Base-by-base conservation (phyloP, 2,113 vertebrate species). In the Neolamprologus cancellatus region DNA sequence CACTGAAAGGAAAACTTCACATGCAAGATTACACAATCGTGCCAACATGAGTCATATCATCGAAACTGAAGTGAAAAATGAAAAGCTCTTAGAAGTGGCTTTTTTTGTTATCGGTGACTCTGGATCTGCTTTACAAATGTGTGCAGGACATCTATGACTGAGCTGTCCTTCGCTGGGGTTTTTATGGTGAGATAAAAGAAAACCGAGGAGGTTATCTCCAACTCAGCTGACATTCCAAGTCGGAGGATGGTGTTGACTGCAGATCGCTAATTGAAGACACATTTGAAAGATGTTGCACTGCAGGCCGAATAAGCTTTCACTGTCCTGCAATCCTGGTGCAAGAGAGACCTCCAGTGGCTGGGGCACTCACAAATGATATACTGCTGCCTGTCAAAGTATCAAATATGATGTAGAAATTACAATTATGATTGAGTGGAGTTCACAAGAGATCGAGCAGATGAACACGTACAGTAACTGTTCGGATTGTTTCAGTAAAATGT, bases 261-360 rank as follows among this genome's bases (percentile, higher is more conserved):
- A 85, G 86, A 84, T 20, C n/a, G 39, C 85, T 95, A 96, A 95
- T 94, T 94, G 93, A 95, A 94, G 90, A 92, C 95, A 96, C 89
- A 95, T 95, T 95, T 88, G 66, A 90, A 84, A 89, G 84, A 85
- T 46, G 85, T 76, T 71, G 79, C 48, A 1, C 4, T 10, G 28
- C 13, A 23, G 79, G 90, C 86, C 76, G 89, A 92, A 61, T 15
- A 39, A 79, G 48, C 50, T 50, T 34, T 18, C 28, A 17, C 54
- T 39, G 30, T 80, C 28, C 12, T 4, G n/a, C 54, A 93, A 85
- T 80, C 59, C 82, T 92, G 93, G 93, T 87, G 92, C 92, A 95
- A 95, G 61, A 93, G 89, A 53, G 94, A 85, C 95, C 92, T 94
- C 95, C 91, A 89, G 91, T 94, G 95, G 94, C n/a, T 4, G 25